Base-by-base conservation (phyloP, 2,797 vertebrate genomes). In the Urophycis tenuis region DNA sequence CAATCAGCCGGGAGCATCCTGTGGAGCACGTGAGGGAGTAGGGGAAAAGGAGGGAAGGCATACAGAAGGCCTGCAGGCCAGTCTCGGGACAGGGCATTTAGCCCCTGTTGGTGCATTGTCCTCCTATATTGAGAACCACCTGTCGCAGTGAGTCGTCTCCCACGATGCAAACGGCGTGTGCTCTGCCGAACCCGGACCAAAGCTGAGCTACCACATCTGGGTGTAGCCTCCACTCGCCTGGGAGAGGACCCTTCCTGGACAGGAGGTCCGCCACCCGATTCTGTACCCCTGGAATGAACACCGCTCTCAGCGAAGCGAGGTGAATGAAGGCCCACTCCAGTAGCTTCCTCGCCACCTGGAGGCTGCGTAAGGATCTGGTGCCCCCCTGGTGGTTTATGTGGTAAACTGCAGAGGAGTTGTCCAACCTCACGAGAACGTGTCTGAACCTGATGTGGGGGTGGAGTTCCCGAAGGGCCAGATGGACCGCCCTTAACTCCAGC, bases 81-180 rank as follows among this genome's bases (percentile, higher is more conserved):
- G 9, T 71, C 30, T 9, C 75, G 78, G 34, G 74, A 69, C 30
- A 77, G 15, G 19, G 74, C 78, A 75, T 79, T 70, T 33, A 75
- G 70, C 5, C 78, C 78, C 17, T 73, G 17, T 1, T 74, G 74
- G 3, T 9, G 32, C 45, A 2, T 25, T 7, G 10, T 30, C 74
- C 30, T 14, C 10, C 25, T 14, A 35, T 53, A 72, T 8, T 4
- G 32, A 72, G 19, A 72, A 72, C 71, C 71, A 72, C 32, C 11
- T 19, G 31, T 19, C 15, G 31, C 71, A 72, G 19, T 72, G 32
- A 10, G 71, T 35, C 8, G 15, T 72, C 33, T 72, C 71, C 19
- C 1, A 2, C 3, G 32, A 34, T 2, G 33, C 71, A 35, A 35
- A 72, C 15, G 34, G 34, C 34, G 3, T 35, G 34, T 3, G 34